Evolutionary conservation across 2,113 vertebrate genomes (phyloP).

Genomic region (Megaceryle torquata): DNA sequence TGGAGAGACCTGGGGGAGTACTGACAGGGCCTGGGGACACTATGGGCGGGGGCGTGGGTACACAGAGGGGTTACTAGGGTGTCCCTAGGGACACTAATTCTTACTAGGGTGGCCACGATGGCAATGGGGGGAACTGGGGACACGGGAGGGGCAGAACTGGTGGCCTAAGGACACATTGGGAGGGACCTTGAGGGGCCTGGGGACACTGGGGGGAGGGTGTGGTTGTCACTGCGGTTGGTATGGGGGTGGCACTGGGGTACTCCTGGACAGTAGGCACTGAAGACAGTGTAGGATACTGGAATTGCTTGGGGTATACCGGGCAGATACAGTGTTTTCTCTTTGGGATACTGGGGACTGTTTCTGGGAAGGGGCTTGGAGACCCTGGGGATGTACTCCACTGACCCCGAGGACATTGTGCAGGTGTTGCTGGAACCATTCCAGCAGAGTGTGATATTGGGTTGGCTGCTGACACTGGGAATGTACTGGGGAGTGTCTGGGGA

Average conservation of each 20-base stretch:
- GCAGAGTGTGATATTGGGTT: neutral
- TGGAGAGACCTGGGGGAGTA: neutral
- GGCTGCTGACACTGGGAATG: neutral
- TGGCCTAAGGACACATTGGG: neutral
- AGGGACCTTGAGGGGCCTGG: neutral
- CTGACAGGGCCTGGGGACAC: neutral
- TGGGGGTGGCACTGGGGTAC: neutral
- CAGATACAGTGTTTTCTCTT: neutral
- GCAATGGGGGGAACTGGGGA: neutral
- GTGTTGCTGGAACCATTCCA: neutral
- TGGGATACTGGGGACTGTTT: neutral
- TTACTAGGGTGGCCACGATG: neutral
- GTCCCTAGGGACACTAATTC: neutral
- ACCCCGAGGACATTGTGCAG: neutral
- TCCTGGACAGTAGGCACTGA: neutral
- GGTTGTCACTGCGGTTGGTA: accelerated
- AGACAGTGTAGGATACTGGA: too few relatives aligned
- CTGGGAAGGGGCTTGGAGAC: neutral
- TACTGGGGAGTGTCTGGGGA: neutral
- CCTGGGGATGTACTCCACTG: accelerated
- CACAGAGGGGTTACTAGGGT: neutral
- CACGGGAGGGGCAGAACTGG: accelerated
- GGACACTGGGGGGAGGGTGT: too few relatives aligned
- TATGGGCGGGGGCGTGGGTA: accelerated
- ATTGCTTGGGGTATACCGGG: neutral